Conservation (phyloP, 2,113 vertebrate species). For the Serilophus lunatus region DNA sequence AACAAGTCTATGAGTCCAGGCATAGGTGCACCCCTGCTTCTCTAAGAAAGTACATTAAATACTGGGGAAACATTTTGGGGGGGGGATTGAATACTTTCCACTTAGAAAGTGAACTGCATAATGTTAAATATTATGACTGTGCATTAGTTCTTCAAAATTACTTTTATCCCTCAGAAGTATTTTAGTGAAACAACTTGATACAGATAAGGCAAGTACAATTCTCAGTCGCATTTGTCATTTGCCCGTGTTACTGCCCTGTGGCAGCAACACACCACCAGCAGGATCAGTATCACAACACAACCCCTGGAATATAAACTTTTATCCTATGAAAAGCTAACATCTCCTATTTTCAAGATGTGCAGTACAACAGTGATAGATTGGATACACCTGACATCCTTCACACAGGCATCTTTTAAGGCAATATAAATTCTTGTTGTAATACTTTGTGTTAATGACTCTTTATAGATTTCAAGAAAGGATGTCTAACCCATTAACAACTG, state of each 20-base stretch:
- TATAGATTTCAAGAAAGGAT: background rate
- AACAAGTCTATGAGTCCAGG: background rate
- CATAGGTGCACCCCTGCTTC: background rate
- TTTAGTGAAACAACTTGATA: background rate
- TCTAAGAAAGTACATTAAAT: background rate
- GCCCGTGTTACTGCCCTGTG: background rate
- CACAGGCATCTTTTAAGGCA: background rate
- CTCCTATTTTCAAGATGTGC: background rate
- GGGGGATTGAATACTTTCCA: background rate
- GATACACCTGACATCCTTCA: background rate
- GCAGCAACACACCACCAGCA: background rate
- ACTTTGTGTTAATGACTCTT: background rate
- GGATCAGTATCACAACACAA: background rate
- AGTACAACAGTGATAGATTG: background rate
- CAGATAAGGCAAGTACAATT: background rate
- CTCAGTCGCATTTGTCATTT: background rate
- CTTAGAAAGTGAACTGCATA: background rate
- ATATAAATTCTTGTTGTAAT: background rate
- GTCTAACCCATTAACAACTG: background rate
- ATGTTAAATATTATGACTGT: background rate
- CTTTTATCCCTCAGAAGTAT: background rate
- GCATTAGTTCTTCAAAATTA: background rate
- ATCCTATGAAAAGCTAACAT: background rate
- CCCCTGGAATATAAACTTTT: background rate
- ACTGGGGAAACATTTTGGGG: background rate